A percentile compares a stretch with the other conserved stretches of the same genome.
phyloP scores from a whole-genome alignment of 2,888 invertebrate genomes.

The Chrysina gloriosa region DNA sequence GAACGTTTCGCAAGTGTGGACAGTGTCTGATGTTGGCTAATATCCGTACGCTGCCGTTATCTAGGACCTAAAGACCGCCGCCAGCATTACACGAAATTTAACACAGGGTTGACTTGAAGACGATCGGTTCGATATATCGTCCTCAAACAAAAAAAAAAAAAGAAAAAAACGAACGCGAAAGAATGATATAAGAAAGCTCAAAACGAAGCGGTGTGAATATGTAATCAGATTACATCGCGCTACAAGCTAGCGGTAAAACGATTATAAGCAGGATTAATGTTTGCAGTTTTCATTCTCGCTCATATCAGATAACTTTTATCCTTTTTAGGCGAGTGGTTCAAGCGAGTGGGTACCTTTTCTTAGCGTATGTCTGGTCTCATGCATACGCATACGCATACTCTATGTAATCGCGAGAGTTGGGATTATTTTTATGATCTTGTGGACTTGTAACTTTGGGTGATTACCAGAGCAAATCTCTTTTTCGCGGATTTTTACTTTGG shows the following conservation, averaged over 20 bases:
- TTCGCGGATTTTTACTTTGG: too few species aligned
- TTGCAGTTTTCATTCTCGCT: constrained; percentile 36
- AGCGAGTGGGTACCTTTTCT: too few species aligned
- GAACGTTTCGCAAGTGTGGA: constrained; percentile 70
- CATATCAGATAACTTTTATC: constrained; percentile 13
- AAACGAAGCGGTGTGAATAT: not conserved
- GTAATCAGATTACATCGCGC: not conserved
- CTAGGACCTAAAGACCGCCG: constrained; percentile 51
- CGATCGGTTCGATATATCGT: constrained; percentile 41
- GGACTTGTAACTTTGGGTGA: too few species aligned
- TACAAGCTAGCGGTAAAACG: not conserved
- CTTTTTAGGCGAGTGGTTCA: too few species aligned
- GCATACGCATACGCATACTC: too few species aligned
- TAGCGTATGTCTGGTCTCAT: too few species aligned
- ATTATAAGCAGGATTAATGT: not conserved
- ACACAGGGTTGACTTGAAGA: constrained; percentile 55
- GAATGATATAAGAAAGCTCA: not conserved
- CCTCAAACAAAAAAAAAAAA: constrained; percentile 44
- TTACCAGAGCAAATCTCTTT: too few species aligned
- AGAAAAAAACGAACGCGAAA: too few species aligned
- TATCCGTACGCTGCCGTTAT: constrained; percentile 48
- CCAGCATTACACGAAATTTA: constrained; percentile 57
- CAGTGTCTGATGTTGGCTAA: constrained; percentile 67
- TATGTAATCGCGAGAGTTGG: too few species aligned
- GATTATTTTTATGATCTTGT: too few species aligned